phyloP scores from a whole-genome alignment of 1,140 invertebrate genomes.

The Gyrodactylus bullatarudis region DNA sequence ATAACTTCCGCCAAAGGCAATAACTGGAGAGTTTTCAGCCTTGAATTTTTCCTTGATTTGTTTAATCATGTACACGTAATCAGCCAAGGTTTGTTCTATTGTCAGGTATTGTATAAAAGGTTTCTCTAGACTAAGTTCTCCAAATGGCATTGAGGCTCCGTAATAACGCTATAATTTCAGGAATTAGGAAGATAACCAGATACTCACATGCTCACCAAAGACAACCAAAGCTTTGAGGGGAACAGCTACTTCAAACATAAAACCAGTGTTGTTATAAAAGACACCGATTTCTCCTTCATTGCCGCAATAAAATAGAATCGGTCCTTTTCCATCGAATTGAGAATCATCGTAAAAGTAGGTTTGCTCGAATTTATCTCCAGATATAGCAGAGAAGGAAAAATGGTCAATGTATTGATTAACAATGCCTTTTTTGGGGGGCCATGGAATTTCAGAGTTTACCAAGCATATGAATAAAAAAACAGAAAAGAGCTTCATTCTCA shows the following conservation, averaged over 20 bases:
- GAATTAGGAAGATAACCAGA: too few relatives aligned
- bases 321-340: too few relatives aligned
- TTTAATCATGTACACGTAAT: constrained; percentile 35
- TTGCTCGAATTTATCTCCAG: not conserved
- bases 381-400: not conserved
- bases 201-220: constrained; percentile 60
- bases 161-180: too few relatives aligned
- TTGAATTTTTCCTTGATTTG: constrained; percentile 17
- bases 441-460: too few relatives aligned
- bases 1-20: constrained; percentile 70
- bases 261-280: constrained; percentile 61
- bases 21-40: constrained; percentile 30
- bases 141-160: constrained; percentile 49
- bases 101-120: constrained; percentile 63
- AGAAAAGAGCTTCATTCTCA: too few relatives aligned
- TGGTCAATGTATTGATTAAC: not conserved
- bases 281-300: constrained; percentile 67
- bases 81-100: constrained; percentile 59
- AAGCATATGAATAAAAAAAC: too few relatives aligned
- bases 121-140: constrained; percentile 25
- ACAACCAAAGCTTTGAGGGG: constrained; percentile 44
- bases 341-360: too few relatives aligned
- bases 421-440: not conserved
- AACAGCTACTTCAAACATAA: constrained; percentile 58
- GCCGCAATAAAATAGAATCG: constrained; percentile 81